These are phyloP conservation scores for Pocillopora verrucosa DNA, from an alignment of 64 coral and sea anemone genomes.

Conservation along the genomic window DNA sequence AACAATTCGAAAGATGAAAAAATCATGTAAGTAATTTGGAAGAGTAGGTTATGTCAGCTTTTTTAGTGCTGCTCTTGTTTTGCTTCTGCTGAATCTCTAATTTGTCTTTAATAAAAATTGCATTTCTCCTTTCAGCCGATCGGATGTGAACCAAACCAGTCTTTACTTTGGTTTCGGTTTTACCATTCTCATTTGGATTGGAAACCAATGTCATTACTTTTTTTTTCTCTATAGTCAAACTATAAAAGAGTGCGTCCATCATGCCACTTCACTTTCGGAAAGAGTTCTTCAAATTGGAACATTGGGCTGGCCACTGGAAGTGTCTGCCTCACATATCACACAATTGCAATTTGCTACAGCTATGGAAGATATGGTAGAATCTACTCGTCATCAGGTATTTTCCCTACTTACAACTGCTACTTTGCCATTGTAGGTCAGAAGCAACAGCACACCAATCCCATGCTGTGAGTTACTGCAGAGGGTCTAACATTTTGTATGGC, in stretches of 20 bases:
- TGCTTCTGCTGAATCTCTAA: no score
- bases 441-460: no score
- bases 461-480: no score
- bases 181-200: no score
- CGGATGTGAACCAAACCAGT: no score
- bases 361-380: constrained; percentile 46
- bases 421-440: no score
- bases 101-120: no score
- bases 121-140: not conserved
- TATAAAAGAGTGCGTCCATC: constrained; percentile 75
- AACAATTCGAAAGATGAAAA: constrained; percentile 69
- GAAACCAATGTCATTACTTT: not conserved
- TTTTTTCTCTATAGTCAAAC: constrained; percentile 66
- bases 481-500: no score
- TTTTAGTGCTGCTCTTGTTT: not conserved
- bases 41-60: not conserved
- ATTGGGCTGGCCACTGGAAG: constrained; percentile 72
- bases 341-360: constrained; percentile 73
- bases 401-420: no score
- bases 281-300: constrained; percentile 74
- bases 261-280: constrained; percentile 54
- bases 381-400: constrained; percentile 61
- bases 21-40: constrained; percentile 57
- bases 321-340: constrained; percentile 54
- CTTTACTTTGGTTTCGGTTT: no score